phyloP scores from a whole-genome alignment of 2,797 vertebrate genomes.

The Emydoidea blandingii region DNA sequence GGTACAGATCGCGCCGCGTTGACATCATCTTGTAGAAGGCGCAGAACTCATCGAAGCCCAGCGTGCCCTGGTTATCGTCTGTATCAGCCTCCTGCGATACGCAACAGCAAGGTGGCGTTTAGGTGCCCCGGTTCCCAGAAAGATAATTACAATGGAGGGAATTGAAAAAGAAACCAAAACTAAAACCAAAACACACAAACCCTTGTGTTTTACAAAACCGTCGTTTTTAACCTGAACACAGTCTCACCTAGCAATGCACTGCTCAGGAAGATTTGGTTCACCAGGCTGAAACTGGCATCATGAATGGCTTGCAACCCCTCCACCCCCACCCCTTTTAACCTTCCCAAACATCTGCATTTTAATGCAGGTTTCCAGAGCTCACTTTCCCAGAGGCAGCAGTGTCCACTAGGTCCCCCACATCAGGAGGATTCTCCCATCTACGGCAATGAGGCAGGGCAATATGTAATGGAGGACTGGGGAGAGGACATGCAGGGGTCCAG shows the following conservation, averaged over 20 bases:
- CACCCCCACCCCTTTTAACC: neutral
- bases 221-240: neutral
- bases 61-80: constrained; percentile 92
- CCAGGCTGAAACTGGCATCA: neutral
- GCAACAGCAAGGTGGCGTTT: neutral
- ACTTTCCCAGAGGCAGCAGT: neutral
- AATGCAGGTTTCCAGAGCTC: neutral
- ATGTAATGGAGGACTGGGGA: neutral
- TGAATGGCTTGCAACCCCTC: neutral
- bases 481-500: accelerated
- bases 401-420: neutral
- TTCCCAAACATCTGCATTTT: too few relatives aligned
- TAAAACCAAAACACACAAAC: neutral
- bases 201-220: neutral
- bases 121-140: neutral
- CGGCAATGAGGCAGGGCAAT: neutral
- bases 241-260: neutral
- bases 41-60: constrained; percentile 98
- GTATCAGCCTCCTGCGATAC: constrained; percentile 93
- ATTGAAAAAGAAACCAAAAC: neutral
- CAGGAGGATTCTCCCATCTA: neutral
- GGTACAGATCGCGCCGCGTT: constrained; percentile 94
- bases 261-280: too few relatives aligned
- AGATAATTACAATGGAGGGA: neutral
- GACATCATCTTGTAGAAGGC: constrained; percentile 99